Evolutionary conservation across 2,113 vertebrate species (phyloP), one percentile per base, ranked within the genome.

Genomic region (Cynocephalus volans): DNA sequence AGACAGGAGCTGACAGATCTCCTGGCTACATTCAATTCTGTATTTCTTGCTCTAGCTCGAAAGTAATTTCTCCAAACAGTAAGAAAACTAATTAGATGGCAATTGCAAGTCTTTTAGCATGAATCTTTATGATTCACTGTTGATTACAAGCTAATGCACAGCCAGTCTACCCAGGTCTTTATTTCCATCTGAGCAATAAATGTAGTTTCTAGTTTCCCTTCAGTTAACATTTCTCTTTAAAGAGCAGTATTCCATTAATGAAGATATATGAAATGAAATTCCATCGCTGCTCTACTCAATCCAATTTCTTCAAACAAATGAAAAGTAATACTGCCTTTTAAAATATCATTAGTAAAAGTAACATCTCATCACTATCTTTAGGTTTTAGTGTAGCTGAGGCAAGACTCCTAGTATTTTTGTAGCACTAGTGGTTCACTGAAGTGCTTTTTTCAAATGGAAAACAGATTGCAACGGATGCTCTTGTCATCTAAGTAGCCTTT

Each of bases 231-330:
- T 98, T 98, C 82, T 97, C 90, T 97, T 98, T 97, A 86, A 98
- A 96, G 93, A 97, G 77, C 95, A 90, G 41, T 72, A 90, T 84
- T 95, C 77, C 97, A 96, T 98, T 98, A 98, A 98, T 98, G 97
- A 98, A 98, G 89, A 98, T 96, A 69, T 79, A 97, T 98, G 97
- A 98, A 98, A 98, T 98, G 65, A 98, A 98, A 98, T 98, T 98
- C 91, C 62, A 76, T 97, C 90, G 86, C 73, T 96, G 90, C 93
- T 97, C 5, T 97, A 86, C 70, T 98, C 98, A 98, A 97, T 98
- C 93, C 81, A 88, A 98, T 98, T 98, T 98, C 92, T 95, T 89
- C 56, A 96, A 97, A 97, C 90, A 98, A 98, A 97, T 98, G 95
- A 97, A 98, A 98, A 98, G 95, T 97, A 97, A 98, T 98, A 87